A percentile compares a stretch with the other conserved stretches of the same genome.
These are phyloP conservation scores for Zygaena filipendulae DNA, from an alignment of 2,888 invertebrate genomes.

Conservation along the genomic window DNA sequence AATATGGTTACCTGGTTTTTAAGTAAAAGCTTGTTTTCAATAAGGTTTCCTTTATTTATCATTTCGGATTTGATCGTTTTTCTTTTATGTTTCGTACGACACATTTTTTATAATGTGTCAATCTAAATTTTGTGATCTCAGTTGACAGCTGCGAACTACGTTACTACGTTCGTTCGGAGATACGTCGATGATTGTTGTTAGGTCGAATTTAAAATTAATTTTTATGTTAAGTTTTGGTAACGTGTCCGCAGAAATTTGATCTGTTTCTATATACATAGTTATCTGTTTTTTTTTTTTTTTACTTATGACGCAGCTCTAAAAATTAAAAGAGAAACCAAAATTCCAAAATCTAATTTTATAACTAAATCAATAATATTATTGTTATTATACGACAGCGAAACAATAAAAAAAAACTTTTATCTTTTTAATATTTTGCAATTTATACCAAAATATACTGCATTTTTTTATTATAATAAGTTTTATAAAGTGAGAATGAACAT, in stretches of 20 bases:
- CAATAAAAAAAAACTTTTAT: slow-evolving; percentile 10
- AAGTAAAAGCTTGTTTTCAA: too few relatives aligned
- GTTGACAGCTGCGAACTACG: slow-evolving; percentile 54
- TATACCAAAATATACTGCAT: slow-evolving; percentile 69
- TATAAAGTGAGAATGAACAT: slow-evolving; percentile 50
- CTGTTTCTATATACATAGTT: too few relatives aligned
- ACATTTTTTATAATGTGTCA: slow-evolving; percentile 36
- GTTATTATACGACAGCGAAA: slow-evolving; percentile 14
- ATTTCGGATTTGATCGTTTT: slow-evolving; percentile 19
- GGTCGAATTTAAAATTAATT: slow-evolving; percentile 36
- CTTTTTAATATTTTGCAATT: slow-evolving; percentile 53
- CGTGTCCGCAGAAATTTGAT: slow-evolving; percentile 50
- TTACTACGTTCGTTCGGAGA: slow-evolving; percentile 39
- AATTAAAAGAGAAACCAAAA: too few relatives aligned
- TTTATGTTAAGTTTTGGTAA: slow-evolving; percentile 56
- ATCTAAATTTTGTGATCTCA: slow-evolving; percentile 61
- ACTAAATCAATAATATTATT: too few relatives aligned
- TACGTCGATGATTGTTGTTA: slow-evolving; percentile 53
- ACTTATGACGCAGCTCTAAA: slow-evolving; percentile 33
- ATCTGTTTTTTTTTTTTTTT: too few relatives aligned
- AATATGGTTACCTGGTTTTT: too few relatives aligned
- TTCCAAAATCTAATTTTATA: too few relatives aligned
- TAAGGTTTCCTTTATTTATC: slow-evolving; percentile 1
- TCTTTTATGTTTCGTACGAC: background rate
- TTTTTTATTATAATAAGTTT: slow-evolving; percentile 62